phyloP scores from a whole-genome alignment of 37 sponge, comb jelly and placozoan species.

The Diacarnus erythraeanus region DNA sequence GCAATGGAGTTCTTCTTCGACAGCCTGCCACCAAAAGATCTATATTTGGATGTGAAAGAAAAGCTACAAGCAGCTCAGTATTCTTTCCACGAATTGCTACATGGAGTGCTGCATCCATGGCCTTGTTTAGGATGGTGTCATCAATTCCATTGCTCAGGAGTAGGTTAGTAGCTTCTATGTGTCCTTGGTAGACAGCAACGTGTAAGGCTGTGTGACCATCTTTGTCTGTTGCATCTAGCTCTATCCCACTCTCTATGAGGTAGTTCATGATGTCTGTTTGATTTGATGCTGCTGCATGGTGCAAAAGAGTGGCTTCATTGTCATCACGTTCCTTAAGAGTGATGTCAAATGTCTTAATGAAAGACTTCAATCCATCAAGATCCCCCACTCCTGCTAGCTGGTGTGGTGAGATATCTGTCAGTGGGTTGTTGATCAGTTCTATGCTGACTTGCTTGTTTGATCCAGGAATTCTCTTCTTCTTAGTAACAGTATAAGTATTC shows the following conservation, averaged over 20 bases:
- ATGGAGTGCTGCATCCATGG: slow-evolving; percentile 64
- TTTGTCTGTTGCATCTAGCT: slow-evolving; percentile 57
- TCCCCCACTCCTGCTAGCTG: slow-evolving; percentile 50
- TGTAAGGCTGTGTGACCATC: slow-evolving; percentile 87
- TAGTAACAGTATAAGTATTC: neutral
- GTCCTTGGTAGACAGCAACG: slow-evolving; percentile 46
- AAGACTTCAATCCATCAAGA: slow-evolving; percentile 31
- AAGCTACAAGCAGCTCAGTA: slow-evolving; percentile 31
- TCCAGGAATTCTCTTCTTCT: neutral
- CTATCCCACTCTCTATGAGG: slow-evolving; percentile 64
- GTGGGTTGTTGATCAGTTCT: slow-evolving; percentile 15
- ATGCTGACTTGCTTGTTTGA: neutral
- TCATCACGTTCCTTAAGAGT: slow-evolving; percentile 31
- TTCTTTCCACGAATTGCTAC: slow-evolving; percentile 53
- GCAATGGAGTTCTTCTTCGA: slow-evolving; percentile 66
- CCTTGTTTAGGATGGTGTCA: slow-evolving; percentile 46
- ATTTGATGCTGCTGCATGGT: slow-evolving; percentile 52
- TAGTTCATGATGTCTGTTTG: slow-evolving; percentile 57
- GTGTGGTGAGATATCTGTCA: slow-evolving; percentile 16
- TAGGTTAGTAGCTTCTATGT: slow-evolving; percentile 33
- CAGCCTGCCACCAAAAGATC: slow-evolving; percentile 38
- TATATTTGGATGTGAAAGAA: slow-evolving; percentile 31
- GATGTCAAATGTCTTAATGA: slow-evolving; percentile 10
- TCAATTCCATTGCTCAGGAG: slow-evolving; percentile 59
- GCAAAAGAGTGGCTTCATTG: slow-evolving; percentile 58